Evolutionary conservation across 2,797 vertebrate species (phyloP), one percentile per base, ranked within the genome.

Genomic region (Alcedo atthis): DNA sequence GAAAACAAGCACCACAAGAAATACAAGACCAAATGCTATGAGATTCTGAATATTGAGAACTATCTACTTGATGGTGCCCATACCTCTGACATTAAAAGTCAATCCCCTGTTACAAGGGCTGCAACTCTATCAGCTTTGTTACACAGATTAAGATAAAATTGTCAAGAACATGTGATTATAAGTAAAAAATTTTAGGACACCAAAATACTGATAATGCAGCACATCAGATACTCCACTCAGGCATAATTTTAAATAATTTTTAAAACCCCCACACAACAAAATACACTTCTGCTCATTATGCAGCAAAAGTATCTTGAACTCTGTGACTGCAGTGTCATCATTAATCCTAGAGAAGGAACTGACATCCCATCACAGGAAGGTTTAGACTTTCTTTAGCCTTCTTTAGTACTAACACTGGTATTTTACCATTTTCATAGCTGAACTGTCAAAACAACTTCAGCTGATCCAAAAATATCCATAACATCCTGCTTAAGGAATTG

Each of bases 371-470:
- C 81, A 84, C 12, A 67, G 35, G 24, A 48, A 85, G 24, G 80
- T 61, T 85, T 62, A 73, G 51, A 67, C 7, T 80, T 64, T 15
- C 55, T 82, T 94, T 86, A 64, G 49, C 42, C 57, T 86, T 69
- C 77, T 51, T 86, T 78, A 89, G 49, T 80, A 94, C 43, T 43
- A 89, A 87, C 48, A 64, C 12, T 4, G 6, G 46, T 80, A 75
- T 90, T 93, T 76, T 68, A 49, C 54, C 32, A 20, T 82, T 91
- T 88, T 88, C 40, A 33, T 82, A 92, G 67, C 70, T 40, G 49
- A 96, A 85, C 61, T 62, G 48, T 92, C 90, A 93, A 86, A 93
- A 85, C 54, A 63, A 57, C 62, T 66, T 85, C 69, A 85, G n/a
- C 45, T 61, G 64, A 77, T 19, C 68, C 54, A 83, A 89, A 90